phyloP scores from a whole-genome alignment of 2,113 vertebrate genomes.

The Notarius lentiginosus region DNA sequence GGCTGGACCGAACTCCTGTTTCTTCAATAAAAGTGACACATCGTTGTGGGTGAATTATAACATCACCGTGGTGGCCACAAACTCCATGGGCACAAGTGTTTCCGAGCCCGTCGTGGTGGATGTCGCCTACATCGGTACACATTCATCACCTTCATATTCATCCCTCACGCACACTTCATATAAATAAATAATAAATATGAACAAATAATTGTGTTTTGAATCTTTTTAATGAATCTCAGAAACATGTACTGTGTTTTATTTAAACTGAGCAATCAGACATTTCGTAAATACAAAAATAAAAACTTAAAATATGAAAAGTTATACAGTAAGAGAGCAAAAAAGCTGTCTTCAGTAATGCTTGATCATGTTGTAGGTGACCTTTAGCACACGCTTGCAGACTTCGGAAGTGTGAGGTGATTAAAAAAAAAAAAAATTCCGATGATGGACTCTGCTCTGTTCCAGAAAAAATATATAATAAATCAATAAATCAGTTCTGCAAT shows the following conservation, averaged over 20 bases:
- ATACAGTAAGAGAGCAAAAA: neutral
- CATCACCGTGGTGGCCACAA: slow-evolving; percentile 85
- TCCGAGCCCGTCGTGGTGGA: slow-evolving; percentile 82
- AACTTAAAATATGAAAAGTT: neutral
- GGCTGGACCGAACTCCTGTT: slow-evolving; percentile 86
- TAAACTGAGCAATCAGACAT: neutral
- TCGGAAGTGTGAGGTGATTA: neutral
- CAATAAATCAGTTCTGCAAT: neutral
- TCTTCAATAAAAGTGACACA: slow-evolving; percentile 86
- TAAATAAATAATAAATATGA: neutral
- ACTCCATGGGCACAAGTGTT: slow-evolving; percentile 76
- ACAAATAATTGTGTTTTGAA: neutral
- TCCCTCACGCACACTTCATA: neutral
- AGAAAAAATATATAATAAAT: neutral
- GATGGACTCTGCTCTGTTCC: too few species aligned
- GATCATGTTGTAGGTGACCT: neutral
- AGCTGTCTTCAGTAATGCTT: neutral
- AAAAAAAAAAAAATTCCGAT: too few species aligned
- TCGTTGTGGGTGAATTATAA: slow-evolving; percentile 83
- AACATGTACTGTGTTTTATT: neutral
- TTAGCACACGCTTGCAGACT: neutral
- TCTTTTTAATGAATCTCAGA: neutral
- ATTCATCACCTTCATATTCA: neutral
- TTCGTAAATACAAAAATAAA: neutral
- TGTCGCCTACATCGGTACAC: slow-evolving; percentile 82